Evolutionary conservation across 2,888 invertebrate species (phyloP).

Genomic region (Cataglyphis livida): DNA sequence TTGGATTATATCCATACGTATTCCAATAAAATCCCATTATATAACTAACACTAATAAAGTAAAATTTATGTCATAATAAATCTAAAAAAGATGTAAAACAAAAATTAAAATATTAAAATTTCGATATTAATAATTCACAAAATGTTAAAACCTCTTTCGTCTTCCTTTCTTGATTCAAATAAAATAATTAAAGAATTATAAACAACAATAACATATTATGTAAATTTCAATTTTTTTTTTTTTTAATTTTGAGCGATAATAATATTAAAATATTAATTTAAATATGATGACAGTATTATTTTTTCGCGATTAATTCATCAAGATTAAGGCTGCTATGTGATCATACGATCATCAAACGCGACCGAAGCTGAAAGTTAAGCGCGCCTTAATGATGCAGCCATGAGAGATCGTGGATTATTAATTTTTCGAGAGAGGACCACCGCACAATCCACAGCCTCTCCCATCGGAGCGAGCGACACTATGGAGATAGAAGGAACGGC

Average conservation of each 20-base stretch:
- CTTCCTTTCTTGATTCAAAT: neutral
- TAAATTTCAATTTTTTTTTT: neutral
- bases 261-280: neutral
- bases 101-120: neutral
- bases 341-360: constrained; percentile 6
- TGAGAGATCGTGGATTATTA: constrained; percentile 71
- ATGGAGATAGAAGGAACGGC: constrained; percentile 74
- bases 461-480: constrained; percentile 57
- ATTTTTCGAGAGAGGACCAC: constrained; percentile 69
- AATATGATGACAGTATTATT: neutral
- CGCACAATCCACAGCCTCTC: constrained; percentile 35
- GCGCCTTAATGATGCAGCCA: constrained; percentile 36
- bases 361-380: constrained; percentile 23
- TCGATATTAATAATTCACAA: neutral
- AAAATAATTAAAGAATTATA: neutral
- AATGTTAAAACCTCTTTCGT: neutral
- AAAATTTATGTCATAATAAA: neutral
- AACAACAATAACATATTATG: neutral
- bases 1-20: neutral
- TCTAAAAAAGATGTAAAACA: neutral
- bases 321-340: neutral
- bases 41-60: neutral
- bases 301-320: neutral
- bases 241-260: neutral
- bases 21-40: neutral